Percentiles rank a stretch among this genome's conserved stretches.
phyloP scores from a whole-genome alignment of 2,113 vertebrate genomes.

The Octodon degus region DNA sequence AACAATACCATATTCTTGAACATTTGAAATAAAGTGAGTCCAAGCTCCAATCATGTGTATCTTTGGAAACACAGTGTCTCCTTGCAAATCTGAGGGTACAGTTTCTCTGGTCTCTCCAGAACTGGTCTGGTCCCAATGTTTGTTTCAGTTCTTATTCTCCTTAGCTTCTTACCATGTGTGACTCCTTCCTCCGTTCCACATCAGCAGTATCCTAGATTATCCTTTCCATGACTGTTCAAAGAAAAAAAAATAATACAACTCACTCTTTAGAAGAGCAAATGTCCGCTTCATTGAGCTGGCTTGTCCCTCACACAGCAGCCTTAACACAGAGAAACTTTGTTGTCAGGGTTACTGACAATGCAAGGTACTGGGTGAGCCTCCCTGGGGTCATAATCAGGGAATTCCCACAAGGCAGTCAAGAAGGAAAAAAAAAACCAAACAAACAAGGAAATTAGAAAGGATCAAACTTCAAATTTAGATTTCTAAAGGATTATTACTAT shows the following conservation, averaged over 20 bases:
- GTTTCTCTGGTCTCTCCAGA: background rate
- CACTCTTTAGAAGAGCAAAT: background rate
- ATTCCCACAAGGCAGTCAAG: background rate
- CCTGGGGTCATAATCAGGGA: background rate
- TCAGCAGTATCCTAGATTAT: background rate
- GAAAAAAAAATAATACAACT: background rate
- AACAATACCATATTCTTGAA: background rate
- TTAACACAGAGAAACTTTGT: background rate
- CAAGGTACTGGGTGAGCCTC: rapidly evolving
- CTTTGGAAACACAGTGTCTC: background rate
- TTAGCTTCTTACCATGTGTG: background rate
- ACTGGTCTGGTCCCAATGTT: background rate
- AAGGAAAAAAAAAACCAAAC: no score
- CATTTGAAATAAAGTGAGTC: background rate
- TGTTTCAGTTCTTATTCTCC: background rate
- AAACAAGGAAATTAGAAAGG: background rate
- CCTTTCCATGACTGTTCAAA: background rate
- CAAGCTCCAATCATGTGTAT: background rate
- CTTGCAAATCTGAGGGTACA: background rate
- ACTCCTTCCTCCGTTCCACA: background rate
- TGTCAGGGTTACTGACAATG: background rate
- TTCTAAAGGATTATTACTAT: conserved; percentile 42
- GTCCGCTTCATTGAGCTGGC: background rate
- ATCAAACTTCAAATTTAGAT: background rate
- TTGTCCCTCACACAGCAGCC: background rate